These are phyloP conservation scores for Chymomyza caudatula DNA, from an alignment of 2,888 invertebrate species.

Conservation along the genomic window DNA sequence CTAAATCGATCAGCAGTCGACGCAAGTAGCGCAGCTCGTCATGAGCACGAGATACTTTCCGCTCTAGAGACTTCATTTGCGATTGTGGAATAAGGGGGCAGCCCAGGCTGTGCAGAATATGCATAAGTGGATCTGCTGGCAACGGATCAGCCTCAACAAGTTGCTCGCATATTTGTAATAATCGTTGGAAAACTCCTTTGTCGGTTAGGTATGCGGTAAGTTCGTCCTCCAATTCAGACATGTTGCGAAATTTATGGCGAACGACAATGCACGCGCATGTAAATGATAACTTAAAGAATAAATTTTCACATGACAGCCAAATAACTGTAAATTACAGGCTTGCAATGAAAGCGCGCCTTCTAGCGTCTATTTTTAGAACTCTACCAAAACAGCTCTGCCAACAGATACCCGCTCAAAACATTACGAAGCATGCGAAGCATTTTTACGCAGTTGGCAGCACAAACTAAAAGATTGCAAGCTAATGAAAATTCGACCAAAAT, in stretches of 20 bases:
- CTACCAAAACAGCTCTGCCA: background rate
- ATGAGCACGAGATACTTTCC: slow-evolving; percentile 45
- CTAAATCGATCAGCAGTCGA: slow-evolving; percentile 37
- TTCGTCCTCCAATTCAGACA: slow-evolving; percentile 37
- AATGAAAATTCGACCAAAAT: background rate
- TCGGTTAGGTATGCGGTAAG: slow-evolving; percentile 34
- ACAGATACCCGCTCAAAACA: background rate
- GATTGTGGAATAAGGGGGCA: slow-evolving; percentile 56
- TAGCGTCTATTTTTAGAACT: slow-evolving; percentile 7
- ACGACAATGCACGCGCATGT: slow-evolving; percentile 9
- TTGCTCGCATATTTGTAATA: slow-evolving; percentile 38
- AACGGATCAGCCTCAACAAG: slow-evolving; percentile 30
- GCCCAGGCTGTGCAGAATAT: slow-evolving; percentile 38
- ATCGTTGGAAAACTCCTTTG: slow-evolving; percentile 32
- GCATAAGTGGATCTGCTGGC: slow-evolving; percentile 45
- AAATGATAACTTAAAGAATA: too few relatives aligned
- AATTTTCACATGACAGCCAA: background rate
- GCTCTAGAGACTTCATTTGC: slow-evolving; percentile 54
- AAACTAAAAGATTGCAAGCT: background rate
- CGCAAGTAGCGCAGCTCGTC: slow-evolving; percentile 52
- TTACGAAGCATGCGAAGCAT: background rate
- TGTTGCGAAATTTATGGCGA: slow-evolving; percentile 9
- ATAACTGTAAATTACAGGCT: slow-evolving; percentile 36
- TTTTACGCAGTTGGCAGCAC: background rate
- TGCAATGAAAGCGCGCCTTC: slow-evolving; percentile 5